Evolutionary conservation across 23 tunicate genomes (phyloP).

Genomic region (Clavelina lepadiformis): DNA sequence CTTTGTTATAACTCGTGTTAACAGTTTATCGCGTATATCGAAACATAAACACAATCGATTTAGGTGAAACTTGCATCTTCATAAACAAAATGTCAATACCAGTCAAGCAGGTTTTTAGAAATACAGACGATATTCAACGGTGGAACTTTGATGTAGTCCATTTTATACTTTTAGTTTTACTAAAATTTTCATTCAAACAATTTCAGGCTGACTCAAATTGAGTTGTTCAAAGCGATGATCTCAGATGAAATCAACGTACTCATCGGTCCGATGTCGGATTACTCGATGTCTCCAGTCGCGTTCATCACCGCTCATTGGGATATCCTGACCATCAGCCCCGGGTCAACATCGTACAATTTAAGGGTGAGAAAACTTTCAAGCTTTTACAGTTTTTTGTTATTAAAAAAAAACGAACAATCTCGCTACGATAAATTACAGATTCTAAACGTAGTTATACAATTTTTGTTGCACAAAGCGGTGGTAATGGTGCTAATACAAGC

Average conservation of each 20-base stretch:
- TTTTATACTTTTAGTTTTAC: too few relatives aligned
- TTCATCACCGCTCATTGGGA: slow-evolving; percentile 63
- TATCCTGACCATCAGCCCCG: slow-evolving; percentile 55
- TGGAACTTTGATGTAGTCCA: too few relatives aligned
- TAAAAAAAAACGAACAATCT: background rate
- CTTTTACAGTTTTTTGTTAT: background rate
- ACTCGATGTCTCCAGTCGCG: slow-evolving; percentile 61
- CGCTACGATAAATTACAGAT: background rate
- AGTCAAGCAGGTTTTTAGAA: too few relatives aligned
- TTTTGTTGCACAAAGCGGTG: background rate
- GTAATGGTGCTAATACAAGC: background rate
- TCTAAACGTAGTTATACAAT: too few relatives aligned
- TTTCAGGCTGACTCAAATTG: slow-evolving; percentile 68
- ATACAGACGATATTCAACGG: too few relatives aligned
- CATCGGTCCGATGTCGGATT: slow-evolving; percentile 83
- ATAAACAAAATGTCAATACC: too few relatives aligned
- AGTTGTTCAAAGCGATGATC: slow-evolving; percentile 65
- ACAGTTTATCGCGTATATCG: too few relatives aligned
- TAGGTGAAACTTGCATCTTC: too few relatives aligned
- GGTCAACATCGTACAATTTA: slow-evolving; percentile 42
- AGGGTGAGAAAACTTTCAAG: slow-evolving; percentile 30
- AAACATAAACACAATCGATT: too few relatives aligned
- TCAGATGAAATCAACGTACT: slow-evolving; percentile 53
- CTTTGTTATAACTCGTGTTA: too few relatives aligned
- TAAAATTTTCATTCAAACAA: too few relatives aligned